Evolutionary conservation across 2,888 invertebrate species (phyloP), one percentile per base, ranked within the genome.

Genomic region (Epirrita christyi): DNA sequence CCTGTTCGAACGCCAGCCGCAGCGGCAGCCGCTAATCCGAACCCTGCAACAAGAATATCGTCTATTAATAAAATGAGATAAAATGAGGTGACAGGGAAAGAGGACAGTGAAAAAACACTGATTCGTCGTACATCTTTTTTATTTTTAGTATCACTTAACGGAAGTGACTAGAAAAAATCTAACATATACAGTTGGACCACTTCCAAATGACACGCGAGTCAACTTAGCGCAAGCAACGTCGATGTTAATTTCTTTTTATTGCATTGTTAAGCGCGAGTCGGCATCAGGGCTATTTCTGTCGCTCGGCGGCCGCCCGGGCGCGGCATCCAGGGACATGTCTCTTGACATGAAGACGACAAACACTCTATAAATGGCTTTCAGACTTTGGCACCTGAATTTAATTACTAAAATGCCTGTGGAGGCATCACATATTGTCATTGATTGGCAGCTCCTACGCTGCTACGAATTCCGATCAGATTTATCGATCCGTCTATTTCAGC

Each of bases 1-100:
- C 96, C 96, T 14, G 96, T 93, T 68, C 96, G 94, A 62, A 97
- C 95, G 64, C 96, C 96, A 50, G 94, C 93, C 66, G 96, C 95
- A 40, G 91, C 89, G 41, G 89, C 91, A 41, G 91, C 90, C 9
- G 91, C 89, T 63, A 91, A 64, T 6, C 90, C 88, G 64, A 91
- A 91, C 57, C 90, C 90, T 90, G 87, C 51, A 88, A 87, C 83
- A 81, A 86, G 82, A 63, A 63, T 55, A 63, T 43, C 53, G 67
- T 72, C 72, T 71, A 73, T 70, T 76, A 75, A 71, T 57, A 64
- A 55, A 45, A 10, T 54, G 44, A 44, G 29, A 63, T 54, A 65
- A 64, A 64, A 77, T 63, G 67, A 78, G 65, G 70, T 73, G 72
- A 73, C 73, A 76, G 67, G 62, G 64, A 76, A 80, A 68, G 72